Conservation (phyloP, 1,140 invertebrate species). For the Atta colombica region DNA sequence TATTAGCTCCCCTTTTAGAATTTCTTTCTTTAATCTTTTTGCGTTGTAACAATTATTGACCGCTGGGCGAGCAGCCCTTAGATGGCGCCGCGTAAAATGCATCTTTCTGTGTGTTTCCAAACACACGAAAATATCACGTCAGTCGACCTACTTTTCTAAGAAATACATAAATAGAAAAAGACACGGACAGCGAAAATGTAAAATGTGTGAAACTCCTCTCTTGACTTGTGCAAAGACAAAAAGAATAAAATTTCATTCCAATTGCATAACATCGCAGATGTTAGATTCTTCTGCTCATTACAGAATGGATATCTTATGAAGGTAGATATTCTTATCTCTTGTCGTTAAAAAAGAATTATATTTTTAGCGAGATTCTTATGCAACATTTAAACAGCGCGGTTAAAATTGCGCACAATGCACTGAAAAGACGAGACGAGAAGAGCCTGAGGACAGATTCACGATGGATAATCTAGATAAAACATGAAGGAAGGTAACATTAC, state of each 20-base stretch:
- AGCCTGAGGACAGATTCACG: not conserved
- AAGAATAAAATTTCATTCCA: conserved; percentile 25
- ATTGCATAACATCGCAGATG: conserved; percentile 19
- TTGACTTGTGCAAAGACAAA: not conserved
- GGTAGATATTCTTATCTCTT: conserved; percentile 2
- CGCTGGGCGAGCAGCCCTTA: not conserved
- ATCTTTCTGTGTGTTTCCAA: conserved; percentile 38
- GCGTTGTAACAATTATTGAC: conserved; percentile 14
- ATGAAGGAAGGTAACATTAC: not conserved
- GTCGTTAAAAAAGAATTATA: not conserved
- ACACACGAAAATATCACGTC: conserved; percentile 45
- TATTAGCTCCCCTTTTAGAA: not conserved
- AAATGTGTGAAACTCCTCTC: conserved; percentile 12
- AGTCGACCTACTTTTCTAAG: conserved; percentile 45
- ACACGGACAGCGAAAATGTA: not conserved
- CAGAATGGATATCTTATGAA: not conserved
- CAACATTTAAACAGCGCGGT: not conserved
- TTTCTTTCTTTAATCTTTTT: conserved; percentile 10
- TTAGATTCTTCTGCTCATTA: not conserved
- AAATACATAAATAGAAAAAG: conserved; percentile 26
- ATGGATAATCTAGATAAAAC: conserved; percentile 26
- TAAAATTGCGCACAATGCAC: not conserved
- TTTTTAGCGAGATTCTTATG: not conserved
- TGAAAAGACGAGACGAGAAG: not conserved
- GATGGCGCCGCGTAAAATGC: conserved; percentile 26